Base-by-base conservation (phyloP, 2,797 vertebrate species). In the Sebastes oblongus region DNA sequence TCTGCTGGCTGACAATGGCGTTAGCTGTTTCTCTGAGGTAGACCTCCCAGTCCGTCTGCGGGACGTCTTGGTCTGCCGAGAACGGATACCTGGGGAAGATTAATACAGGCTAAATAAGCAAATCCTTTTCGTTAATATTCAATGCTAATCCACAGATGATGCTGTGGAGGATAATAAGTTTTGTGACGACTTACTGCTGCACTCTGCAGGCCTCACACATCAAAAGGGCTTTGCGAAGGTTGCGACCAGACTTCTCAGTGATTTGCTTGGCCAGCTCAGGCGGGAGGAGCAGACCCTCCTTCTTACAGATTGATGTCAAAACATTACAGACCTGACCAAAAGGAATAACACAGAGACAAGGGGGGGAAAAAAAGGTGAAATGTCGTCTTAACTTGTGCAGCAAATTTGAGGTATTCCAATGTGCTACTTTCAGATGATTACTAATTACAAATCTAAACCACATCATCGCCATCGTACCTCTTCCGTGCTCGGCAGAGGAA, bases 161-260 rank as follows among this genome's bases (percentile, higher is more conserved):
- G 4, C 12, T 8, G 14, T 10, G 36, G 20, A 39, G n/a, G 8
- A 42, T 5, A 1, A 52, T 6, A 18, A 0, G 8, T 5, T 14
- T 22, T 8, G 24, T 27, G 24, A 25, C 4, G 0, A 97, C 98
- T 96, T 93, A 99, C 98, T 99, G 98, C 82, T 99, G 98, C 46
- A 99, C 98, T 91, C 98, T 96, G 94, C 98, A 99, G 77, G 98
- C 97, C 83, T 99, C 98, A 1, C 98, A 98, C 97, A 99, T 99
- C 30, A 99, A 92, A 2, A 99, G 92, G 0, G 98, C 98, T 90
- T 98, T 99, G 55, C 98, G 96, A 58, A 99, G 97, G 90, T 99
- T 99, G 72, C 98, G 95, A 58, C 96, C 96, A 6, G 98, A 98
- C 85, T 97, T 98, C 82, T 98, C 97, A 1, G 97, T 93, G 86